These are phyloP conservation scores for Penaeus vannamei DNA, from an alignment of 1,140 invertebrate genomes.

Conservation along the genomic window DNA sequence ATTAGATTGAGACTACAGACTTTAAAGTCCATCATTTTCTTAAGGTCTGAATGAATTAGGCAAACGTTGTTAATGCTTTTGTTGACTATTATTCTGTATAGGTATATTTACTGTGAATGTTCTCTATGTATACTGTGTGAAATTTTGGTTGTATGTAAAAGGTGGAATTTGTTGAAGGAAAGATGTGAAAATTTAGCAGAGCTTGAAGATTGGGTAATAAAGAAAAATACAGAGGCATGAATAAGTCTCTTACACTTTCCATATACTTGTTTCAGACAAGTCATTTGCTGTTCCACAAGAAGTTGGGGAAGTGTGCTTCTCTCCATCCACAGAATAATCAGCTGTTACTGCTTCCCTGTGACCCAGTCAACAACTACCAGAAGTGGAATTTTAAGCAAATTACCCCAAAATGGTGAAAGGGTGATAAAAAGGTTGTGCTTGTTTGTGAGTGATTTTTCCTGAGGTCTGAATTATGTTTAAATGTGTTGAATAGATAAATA, in stretches of 20 bases:
- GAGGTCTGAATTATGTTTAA: not conserved
- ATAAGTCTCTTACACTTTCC: not conserved
- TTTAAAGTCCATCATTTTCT: not conserved
- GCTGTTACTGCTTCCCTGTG: constrained; percentile 84
- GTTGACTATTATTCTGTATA: not conserved
- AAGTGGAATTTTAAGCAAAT: constrained; percentile 89
- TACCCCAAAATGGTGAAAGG: constrained; percentile 77
- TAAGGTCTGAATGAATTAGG: not conserved
- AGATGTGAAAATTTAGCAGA: too few species aligned
- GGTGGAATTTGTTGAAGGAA: not conserved
- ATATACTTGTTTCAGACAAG: constrained; percentile 71
- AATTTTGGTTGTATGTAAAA: not conserved
- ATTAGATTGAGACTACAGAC: not conserved
- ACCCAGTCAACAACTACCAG: constrained; percentile 87
- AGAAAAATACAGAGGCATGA: not conserved
- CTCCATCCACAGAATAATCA: constrained; percentile 86
- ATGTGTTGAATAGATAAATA: constrained; percentile 12
- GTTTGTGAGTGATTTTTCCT: not conserved
- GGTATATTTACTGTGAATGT: not conserved
- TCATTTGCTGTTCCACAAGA: constrained; percentile 79
- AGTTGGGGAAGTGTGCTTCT: constrained; percentile 88
- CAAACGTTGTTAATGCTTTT: not conserved
- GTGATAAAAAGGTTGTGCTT: not conserved
- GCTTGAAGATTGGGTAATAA: not conserved
- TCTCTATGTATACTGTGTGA: not conserved